A percentile compares a stretch with the other conserved stretches of the same genome.
Evolutionary conservation across 2,888 invertebrate genomes (phyloP).

Genomic region (Stenotaenia linearis): DNA sequence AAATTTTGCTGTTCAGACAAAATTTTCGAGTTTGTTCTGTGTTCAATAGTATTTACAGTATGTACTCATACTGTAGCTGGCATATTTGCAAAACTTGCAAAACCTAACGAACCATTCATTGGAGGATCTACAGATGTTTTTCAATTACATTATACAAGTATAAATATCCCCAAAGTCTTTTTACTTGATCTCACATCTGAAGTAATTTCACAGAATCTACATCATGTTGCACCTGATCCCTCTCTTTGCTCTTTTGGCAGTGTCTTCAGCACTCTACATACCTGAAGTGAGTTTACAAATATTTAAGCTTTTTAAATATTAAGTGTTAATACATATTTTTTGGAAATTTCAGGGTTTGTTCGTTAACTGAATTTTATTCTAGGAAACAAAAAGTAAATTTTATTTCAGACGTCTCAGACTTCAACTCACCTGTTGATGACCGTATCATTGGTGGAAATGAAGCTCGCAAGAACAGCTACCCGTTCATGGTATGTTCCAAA

Average conservation of each 20-base stretch:
- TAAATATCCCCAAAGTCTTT: neutral
- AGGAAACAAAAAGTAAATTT: no score
- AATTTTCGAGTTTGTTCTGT: no score
- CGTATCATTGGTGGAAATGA: neutral
- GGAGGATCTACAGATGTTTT: no score
- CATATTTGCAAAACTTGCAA: no score
- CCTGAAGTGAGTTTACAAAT: neutral
- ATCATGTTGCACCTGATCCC: neutral
- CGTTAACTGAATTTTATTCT: no score
- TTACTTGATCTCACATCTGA: neutral
- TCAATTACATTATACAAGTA: no score
- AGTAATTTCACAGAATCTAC: neutral
- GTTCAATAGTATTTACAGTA: no score
- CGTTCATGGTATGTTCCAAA: no score
- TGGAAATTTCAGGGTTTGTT: conserved; percentile 3
- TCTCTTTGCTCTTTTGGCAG: neutral
- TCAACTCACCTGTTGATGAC: neutral
- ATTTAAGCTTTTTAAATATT: neutral
- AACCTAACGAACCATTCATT: no score
- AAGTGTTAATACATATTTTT: neutral
- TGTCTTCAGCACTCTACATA: neutral
- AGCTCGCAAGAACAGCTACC: neutral
- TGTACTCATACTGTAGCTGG: no score
- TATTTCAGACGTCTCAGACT: neutral
- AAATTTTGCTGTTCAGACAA: no score